phyloP scores from a whole-genome alignment of 2,113 vertebrate species.

The Bos taurus region DNA sequence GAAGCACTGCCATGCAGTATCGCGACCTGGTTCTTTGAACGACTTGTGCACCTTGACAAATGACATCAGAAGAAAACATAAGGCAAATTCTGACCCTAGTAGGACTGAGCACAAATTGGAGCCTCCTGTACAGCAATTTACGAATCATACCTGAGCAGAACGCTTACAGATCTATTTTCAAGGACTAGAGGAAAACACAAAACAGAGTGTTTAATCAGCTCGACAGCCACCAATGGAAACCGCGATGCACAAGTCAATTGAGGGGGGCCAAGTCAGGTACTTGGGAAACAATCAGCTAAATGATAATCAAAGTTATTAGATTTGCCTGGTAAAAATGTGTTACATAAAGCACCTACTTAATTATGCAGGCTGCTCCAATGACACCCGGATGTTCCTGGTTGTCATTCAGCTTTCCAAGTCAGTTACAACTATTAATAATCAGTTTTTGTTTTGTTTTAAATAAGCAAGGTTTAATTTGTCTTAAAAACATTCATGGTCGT shows the following conservation, averaged over 20 bases:
- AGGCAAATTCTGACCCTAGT: conserved; percentile 28
- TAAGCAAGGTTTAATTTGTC: neutral
- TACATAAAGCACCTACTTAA: neutral
- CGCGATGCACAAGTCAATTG: neutral
- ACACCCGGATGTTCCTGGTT: neutral
- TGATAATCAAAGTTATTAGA: neutral
- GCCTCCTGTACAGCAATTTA: conserved; percentile 34
- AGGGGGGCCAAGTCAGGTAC: neutral
- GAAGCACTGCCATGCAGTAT: neutral
- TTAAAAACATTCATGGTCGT: neutral
- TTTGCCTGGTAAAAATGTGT: neutral
- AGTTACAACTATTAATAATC: neutral
- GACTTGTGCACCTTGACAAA: neutral
- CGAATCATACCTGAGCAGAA: conserved; percentile 52
- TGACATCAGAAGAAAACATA: neutral
- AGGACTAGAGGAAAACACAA: conserved; percentile 38
- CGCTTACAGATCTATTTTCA: conserved; percentile 56
- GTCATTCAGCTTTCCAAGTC: neutral
- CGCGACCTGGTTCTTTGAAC: neutral
- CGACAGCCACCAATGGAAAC: conserved; percentile 25
- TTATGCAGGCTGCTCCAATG: neutral
- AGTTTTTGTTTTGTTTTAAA: neutral
- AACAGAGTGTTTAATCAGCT: conserved; percentile 40
- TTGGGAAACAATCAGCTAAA: neutral
- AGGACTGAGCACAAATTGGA: neutral